Percentiles rank a stretch among this genome's conserved stretches.
These are phyloP conservation scores for Cheilosia impressa DNA, from an alignment of 2,888 invertebrate species.

Conservation along the genomic window DNA sequence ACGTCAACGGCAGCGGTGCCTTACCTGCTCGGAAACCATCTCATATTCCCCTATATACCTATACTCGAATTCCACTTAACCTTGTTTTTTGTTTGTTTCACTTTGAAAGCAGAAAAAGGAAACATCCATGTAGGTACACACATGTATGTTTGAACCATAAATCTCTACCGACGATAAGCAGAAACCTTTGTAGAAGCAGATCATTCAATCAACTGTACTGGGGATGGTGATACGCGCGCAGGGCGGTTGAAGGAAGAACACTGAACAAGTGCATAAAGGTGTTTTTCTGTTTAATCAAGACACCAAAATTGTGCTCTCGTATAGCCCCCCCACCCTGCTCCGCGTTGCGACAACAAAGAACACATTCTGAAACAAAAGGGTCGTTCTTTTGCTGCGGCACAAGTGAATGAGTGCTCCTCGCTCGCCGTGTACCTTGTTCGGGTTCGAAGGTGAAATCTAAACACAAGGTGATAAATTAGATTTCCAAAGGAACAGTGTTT, in stretches of 20 bases:
- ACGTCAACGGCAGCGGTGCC: neutral
- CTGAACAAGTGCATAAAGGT: slow-evolving; percentile 44
- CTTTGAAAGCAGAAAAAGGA: neutral
- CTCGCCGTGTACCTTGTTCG: neutral
- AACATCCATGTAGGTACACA: neutral
- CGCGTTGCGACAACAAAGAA: slow-evolving; percentile 11
- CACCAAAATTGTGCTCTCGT: slow-evolving; percentile 31
- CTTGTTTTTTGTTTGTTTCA: slow-evolving; percentile 1
- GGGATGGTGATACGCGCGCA: neutral
- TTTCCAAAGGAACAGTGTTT: slow-evolving; percentile 33
- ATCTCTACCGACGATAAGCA: slow-evolving; percentile 39
- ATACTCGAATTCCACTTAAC: slow-evolving; percentile 4
- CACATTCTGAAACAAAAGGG: slow-evolving; percentile 35
- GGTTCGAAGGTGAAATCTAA: slow-evolving; percentile 41
- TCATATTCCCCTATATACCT: neutral
- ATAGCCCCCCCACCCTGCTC: neutral
- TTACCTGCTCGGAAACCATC: slow-evolving; percentile 1
- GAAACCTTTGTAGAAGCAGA: slow-evolving; percentile 49
- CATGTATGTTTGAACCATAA: slow-evolving; percentile 35
- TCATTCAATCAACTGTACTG: slow-evolving; percentile 40
- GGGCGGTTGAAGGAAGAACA: neutral
- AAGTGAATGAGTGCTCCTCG: neutral
- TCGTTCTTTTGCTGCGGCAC: slow-evolving; percentile 5
- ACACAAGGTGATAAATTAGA: slow-evolving; percentile 58
- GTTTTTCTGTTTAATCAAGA: slow-evolving; percentile 49